Conservation (phyloP, 2,888 invertebrate genomes). For the Pachymerium ferrugineum region DNA sequence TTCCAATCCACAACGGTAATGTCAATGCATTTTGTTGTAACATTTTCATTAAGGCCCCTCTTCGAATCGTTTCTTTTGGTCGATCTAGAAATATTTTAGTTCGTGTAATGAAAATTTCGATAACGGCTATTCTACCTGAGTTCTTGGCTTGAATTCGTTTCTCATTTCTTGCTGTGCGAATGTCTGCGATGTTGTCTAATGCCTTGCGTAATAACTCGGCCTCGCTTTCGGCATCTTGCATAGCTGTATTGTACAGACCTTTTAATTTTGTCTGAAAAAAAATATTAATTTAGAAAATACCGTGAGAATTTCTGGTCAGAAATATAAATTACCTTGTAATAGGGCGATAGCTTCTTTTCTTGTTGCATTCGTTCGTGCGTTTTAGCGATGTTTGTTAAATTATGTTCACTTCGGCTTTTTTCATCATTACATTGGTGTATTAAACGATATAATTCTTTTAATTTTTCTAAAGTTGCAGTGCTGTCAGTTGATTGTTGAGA, state of each 20-base stretch:
- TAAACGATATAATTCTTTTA: slow-evolving; percentile 67
- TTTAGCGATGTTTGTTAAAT: slow-evolving; percentile 69
- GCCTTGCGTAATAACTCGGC: slow-evolving; percentile 75
- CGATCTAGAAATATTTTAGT: slow-evolving; percentile 38
- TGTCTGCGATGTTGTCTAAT: slow-evolving; percentile 79
- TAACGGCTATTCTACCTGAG: slow-evolving; percentile 28
- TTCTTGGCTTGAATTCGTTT: slow-evolving; percentile 65
- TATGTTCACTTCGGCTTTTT: slow-evolving; percentile 70
- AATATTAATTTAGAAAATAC: not conserved
- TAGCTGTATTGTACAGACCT: slow-evolving; percentile 68
- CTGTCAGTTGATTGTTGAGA: slow-evolving; percentile 29
- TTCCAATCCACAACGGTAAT: slow-evolving; percentile 84
- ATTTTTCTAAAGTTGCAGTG: slow-evolving; percentile 61
- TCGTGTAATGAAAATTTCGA: not conserved
- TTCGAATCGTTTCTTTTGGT: slow-evolving; percentile 77
- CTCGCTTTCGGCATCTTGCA: slow-evolving; percentile 76
- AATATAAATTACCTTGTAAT: slow-evolving; percentile 52
- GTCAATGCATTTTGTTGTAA: slow-evolving; percentile 84
- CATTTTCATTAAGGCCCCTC: slow-evolving; percentile 94
- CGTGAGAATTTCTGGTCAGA: not conserved
- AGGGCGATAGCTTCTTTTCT: slow-evolving; percentile 50
- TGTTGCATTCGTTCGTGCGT: slow-evolving; percentile 61
- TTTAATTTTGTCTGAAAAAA: slow-evolving; percentile 63
- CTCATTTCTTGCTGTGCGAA: slow-evolving; percentile 80
- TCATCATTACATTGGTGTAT: slow-evolving; percentile 77